Evolutionary conservation across 2,797 vertebrate species (phyloP), one percentile per base, ranked within the genome.

Genomic region (Phoebastria nigripes): DNA sequence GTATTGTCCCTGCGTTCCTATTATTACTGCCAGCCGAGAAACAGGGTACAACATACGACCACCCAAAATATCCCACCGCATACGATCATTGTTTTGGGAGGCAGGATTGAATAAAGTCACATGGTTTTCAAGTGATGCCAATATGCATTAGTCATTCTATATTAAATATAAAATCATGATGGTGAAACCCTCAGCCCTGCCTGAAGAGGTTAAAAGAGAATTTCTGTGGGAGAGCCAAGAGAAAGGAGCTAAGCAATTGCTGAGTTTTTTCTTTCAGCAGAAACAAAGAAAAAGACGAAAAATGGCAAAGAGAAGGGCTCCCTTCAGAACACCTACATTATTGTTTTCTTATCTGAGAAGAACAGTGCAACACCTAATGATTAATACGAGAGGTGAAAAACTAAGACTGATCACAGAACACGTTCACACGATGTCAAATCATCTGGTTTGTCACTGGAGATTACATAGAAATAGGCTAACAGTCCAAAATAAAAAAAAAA

Each of bases 81-180:
- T 5, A 4, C 1, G 0, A 54, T 3, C 3, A 1, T 5, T 56
- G 22, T 29, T 55, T 70, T 22, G 28, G 65, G 31, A 85, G 37
- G 63, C 15, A 66, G 46, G n/a, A 39, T 3, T 35, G 28, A 74
- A 51, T 17, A 51, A 20, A 74, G 20, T 9, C 52, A 9, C 14
- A 2, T 4, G 18, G 15, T 41, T 70, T 39, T 56, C 72, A 63
- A 86, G 62, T 3, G 20, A 82, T 76, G 66, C 33, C 87, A 61
- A 22, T 0, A 42, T 4, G 8, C n/a, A 61, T 69, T 20, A 71
- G 21, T 35, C 59, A 70, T 28, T 69, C 55, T 13, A 12, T 11
- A 52, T 54, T 12, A 80, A 87, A 78, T 8, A 69, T 6, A 58
- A 81, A 61, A 62, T 33, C 54, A 28, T 2, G 4, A 47, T 5